These are phyloP conservation scores for Suricata suricatta DNA, from an alignment of 2,113 vertebrate species.

Conservation along the genomic window DNA sequence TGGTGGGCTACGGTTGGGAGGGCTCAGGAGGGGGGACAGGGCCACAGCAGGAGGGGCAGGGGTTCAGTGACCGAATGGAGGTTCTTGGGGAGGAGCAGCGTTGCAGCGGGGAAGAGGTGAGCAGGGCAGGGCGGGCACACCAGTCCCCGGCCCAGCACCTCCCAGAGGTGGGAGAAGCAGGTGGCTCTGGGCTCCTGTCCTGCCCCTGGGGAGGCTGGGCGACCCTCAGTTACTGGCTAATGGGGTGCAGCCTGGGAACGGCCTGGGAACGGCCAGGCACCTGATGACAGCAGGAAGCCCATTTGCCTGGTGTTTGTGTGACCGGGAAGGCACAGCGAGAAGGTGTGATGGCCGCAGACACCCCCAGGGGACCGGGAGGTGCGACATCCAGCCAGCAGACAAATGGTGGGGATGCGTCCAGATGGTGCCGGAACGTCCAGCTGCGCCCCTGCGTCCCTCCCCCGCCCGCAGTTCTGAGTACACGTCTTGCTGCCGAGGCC, in stretches of 20 bases:
- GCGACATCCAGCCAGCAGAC: neutral
- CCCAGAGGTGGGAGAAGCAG: neutral
- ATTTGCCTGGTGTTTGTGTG: neutral
- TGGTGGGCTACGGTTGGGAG: no score
- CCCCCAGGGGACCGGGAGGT: neutral
- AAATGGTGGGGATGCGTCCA: neutral
- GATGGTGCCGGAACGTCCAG: neutral
- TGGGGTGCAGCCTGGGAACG: no score
- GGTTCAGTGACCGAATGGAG: no score
- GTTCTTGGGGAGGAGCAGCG: no score
- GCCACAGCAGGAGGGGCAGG: no score
- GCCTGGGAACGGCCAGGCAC: neutral
- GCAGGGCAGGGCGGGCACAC: neutral
- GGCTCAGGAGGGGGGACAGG: no score
- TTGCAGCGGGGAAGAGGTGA: fast-evolving
- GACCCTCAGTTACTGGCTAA: no score
- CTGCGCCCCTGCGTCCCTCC: neutral
- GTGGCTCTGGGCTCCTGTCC: no score
- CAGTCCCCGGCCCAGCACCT: neutral
- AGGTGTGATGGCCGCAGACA: neutral
- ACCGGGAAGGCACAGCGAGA: neutral
- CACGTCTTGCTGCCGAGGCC: neutral
- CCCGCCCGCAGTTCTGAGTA: neutral
- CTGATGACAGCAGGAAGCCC: neutral
- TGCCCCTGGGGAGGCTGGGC: no score